Base-by-base conservation (phyloP, 2,888 invertebrate genomes). In the Agapetus fuscipes region DNA sequence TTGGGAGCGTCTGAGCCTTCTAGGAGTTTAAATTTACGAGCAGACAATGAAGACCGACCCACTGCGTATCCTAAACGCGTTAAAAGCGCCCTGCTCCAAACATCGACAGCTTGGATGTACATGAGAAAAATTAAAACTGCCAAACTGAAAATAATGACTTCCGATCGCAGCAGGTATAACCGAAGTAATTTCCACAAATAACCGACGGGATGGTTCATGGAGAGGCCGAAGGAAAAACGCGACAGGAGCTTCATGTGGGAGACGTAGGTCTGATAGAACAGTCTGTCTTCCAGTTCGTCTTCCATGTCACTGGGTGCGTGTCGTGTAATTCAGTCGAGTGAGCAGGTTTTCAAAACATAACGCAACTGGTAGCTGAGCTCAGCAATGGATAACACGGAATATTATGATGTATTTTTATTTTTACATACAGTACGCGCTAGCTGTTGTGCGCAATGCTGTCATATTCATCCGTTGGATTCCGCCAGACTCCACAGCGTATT, bases 201-300 rank as follows among this genome's bases (percentile, higher is more conserved):
- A 56, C 77, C 74, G 56, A 80, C 65, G 49, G 81, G 80, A 55
- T 81, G 74, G 66, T 84, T 85, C 54, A 86, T 66, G 52, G 83
- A 83, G 55, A 84, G 70, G 61, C 83, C 83, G 65, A 86, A 79
- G 50, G 83, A 78, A 57, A 82, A 73, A 61, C 84, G 81, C 35
- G 88, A 87, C 58, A 88, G 66, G 50, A 88, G 72, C 74, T 86
- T 88, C 78, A 85, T 79, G 61, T 88, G 85, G 50, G 87, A 85
- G 50, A 85, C 66, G 64, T 86, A 86, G 20, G 88, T 85, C 74
- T 89, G 88, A 64, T 87, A 85, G 55, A 89, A 71, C 55, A 89
- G 80, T 73, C 79, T 80, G 56, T 89, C 88, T 68, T 90, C 89
- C 56, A 89, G 70, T 70, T 88, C 88, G 81, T 90, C 89, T 76